Evolutionary conservation across 2,797 vertebrate species (phyloP), one percentile per base, ranked within the genome.

Genomic region (Urocyon cinereoargenteus): DNA sequence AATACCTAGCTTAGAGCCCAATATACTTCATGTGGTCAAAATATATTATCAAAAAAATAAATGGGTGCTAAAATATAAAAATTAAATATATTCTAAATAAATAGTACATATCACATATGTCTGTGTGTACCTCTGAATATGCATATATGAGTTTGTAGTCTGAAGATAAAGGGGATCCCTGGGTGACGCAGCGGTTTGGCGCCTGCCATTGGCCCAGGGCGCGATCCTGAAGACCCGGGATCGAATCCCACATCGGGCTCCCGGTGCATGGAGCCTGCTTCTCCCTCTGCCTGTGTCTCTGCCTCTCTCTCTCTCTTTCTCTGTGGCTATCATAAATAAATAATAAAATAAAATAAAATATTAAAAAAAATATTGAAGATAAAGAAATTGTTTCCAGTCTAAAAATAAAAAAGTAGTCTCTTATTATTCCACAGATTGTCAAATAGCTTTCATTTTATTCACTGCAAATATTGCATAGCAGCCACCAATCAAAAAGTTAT

Each of bases 101-200:
- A 49, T 45, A 18, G 61, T 36, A 5, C 3, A 18, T 34, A 55
- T 90, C n/a, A 70, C 4, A 22, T 45, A 79, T 79, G 15, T 3
- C 64, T 72, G 14, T 22, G 64, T 68, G 12, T 57, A 73, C 55
- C 21, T 66, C 26, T 4, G 9, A 5, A 73, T 36, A 49, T 6
- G 16, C 7, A 40, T 78, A 73, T 73, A 88, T 57, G 40, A 83
- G 36, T 55, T 83, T 77, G 11, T 36, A 88, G 9, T 57, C 84
- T 88, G 68, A 92, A 68, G 24, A 88, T 59, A 84, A 91, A 81
- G 45, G n/a, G n/a, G n/a, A n/a, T n/a, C n/a, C n/a, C n/a, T n/a
- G n/a, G n/a, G n/a, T n/a, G n/a, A n/a, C n/a, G n/a, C n/a, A n/a
- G n/a, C n/a, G n/a, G n/a, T n/a, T n/a, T n/a, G n/a, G n/a, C n/a